Base-by-base conservation (phyloP, 2,113 vertebrate species). In the Tichodroma muraria region DNA sequence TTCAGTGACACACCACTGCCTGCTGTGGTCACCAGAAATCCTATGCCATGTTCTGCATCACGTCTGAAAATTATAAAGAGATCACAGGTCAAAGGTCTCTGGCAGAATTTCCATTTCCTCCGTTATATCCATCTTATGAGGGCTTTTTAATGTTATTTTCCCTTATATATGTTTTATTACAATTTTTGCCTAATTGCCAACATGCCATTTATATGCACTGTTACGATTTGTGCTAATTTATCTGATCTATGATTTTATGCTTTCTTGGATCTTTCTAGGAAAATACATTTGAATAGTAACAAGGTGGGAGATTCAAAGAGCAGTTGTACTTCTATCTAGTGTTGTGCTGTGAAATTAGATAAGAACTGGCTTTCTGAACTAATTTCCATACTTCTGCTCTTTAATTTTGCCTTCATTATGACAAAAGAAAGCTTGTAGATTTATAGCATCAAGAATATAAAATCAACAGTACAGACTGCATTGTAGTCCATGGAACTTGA, bases 31-130 rank as follows among this genome's bases (percentile, higher is more conserved):
- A 47, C 50, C 54, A 73, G 22, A 56, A 88, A 52, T 65, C 60
- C 35, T 52, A 1, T 49, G 45, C 38, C 38, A 6, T 1, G 1
- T 75, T 88, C 64, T 86, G 13, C 1, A 0, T 92, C 15, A 1
- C 18, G 15, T 23, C 82, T 90, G 54, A 76, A 27, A 21, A 30
- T 61, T 11, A 0, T 38, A 56, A 66, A 59, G 64, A 75, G 50
- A 25, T 82, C 79, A 80, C 28, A 54, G 35, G 15, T 53, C 7
- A 3, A 80, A 88, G 57, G 66, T 83, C 13, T 61, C 35, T 56
- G 24, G 42, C 54, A 86, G 69, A 50, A 78, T 50, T 89, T 78
- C n/a, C 25, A 6, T 77, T 78, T 59, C 68, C 44, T 89, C 19
- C 25, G 49, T 78, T 66, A 47, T 9, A 59, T 49, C 30, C 24